These are phyloP conservation scores for Thera obeliscata DNA, from an alignment of 2,888 invertebrate species.

Conservation along the genomic window DNA sequence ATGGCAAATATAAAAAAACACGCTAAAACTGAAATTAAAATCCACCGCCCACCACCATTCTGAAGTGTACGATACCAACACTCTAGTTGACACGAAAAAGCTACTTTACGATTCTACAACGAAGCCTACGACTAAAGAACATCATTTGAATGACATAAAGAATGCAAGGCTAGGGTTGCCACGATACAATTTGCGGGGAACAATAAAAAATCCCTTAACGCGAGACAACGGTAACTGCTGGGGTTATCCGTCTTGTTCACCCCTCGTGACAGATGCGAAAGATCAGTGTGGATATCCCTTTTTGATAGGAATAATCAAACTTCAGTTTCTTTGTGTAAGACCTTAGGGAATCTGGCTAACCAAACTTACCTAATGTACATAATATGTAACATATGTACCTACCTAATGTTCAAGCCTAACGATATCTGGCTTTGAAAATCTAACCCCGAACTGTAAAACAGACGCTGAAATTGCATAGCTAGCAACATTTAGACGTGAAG, in stretches of 20 bases:
- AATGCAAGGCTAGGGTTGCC: conserved; percentile 74
- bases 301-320: not conserved
- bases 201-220: conserved; percentile 84
- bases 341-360: no score
- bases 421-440: no score
- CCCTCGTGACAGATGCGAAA: conserved; percentile 61
- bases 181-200: conserved; percentile 77
- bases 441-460: no score
- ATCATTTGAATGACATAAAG: conserved; percentile 66
- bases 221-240: conserved; percentile 70
- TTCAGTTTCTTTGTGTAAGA: no score
- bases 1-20: not conserved
- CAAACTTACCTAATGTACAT: no score
- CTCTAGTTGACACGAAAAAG: conserved; percentile 7
- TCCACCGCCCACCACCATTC: not conserved
- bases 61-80: not conserved
- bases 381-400: no score
- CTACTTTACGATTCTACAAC: conserved; percentile 20
- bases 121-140: conserved; percentile 35
- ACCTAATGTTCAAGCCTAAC: no score
- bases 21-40: not conserved
- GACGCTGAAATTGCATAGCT: no score
- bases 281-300: conserved; percentile 55
- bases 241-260: conserved; percentile 81
- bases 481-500: no score